Percentiles rank a stretch among this genome's conserved stretches.
Evolutionary conservation across 2,797 vertebrate genomes (phyloP).

Genomic region (Siniperca obscura): DNA sequence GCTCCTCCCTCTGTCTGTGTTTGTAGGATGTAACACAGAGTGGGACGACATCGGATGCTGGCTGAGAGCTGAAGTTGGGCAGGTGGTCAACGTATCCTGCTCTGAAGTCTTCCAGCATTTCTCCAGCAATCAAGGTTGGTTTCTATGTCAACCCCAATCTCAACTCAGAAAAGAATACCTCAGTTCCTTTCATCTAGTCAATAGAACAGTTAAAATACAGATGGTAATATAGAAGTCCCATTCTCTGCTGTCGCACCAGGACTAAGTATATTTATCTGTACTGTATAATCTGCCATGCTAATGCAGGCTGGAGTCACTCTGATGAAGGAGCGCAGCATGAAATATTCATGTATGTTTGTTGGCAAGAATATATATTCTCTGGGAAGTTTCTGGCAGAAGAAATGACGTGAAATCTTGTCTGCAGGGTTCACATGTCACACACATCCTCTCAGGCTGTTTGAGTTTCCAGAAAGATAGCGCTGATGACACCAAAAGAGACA

Average conservation of each 20-base stretch:
- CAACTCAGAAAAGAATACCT: neutral
- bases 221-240: neutral
- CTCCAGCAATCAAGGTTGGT: slow-evolving; percentile 84
- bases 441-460: slow-evolving; percentile 17
- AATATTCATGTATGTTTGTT: slow-evolving; percentile 71
- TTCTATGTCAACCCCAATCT: neutral
- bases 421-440: slow-evolving; percentile 21
- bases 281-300: slow-evolving; percentile 35
- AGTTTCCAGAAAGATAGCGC: slow-evolving; percentile 15
- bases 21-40: slow-evolving; percentile 85
- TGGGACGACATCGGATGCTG: slow-evolving; percentile 91
- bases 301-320: slow-evolving; percentile 37
- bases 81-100: slow-evolving; percentile 88
- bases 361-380: slow-evolving; percentile 35
- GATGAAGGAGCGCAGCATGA: slow-evolving; percentile 48
- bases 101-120: slow-evolving; percentile 88
- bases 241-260: slow-evolving; percentile 4
- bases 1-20: slow-evolving; percentile 11
- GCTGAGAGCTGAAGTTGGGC: slow-evolving; percentile 84
- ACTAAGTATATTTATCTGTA: slow-evolving; percentile 45
- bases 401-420: slow-evolving; percentile 43
- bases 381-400: slow-evolving; percentile 50
- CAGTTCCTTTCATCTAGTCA: slow-evolving; percentile 4
- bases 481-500: slow-evolving; percentile 26
- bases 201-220: neutral